Percentiles rank a stretch among this genome's conserved stretches.
phyloP scores from a whole-genome alignment of 1,140 invertebrate species.

The Octopus bimaculoides region DNA sequence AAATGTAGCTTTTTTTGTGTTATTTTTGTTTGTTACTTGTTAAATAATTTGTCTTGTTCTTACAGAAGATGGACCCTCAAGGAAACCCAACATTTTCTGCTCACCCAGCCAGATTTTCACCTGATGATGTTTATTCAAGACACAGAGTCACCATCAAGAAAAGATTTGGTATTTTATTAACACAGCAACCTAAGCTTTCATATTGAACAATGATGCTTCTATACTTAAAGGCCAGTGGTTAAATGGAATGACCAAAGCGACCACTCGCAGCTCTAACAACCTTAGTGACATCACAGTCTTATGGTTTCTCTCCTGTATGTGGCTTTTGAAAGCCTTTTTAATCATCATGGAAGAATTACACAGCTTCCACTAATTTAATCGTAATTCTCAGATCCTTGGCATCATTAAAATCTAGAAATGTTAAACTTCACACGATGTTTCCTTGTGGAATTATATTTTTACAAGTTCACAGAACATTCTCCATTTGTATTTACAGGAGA shows the following conservation, averaged over 20 bases:
- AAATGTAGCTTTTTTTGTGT: too few relatives aligned
- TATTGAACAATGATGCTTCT: slow-evolving; percentile 26
- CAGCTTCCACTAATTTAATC: too few relatives aligned
- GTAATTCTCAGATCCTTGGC: too few relatives aligned
- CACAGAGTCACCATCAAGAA: slow-evolving; percentile 88
- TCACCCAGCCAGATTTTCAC: slow-evolving; percentile 92
- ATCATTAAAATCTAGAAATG: too few relatives aligned
- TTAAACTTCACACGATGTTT: too few relatives aligned
- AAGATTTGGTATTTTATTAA: slow-evolving; percentile 78
- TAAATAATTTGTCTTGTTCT: slow-evolving; percentile 14
- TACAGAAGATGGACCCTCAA: slow-evolving; percentile 57
- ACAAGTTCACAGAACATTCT: background rate
- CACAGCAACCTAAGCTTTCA: slow-evolving; percentile 74
- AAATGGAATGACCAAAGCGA: too few relatives aligned
- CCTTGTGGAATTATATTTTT: background rate
- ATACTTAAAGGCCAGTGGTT: too few relatives aligned
- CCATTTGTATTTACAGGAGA: background rate
- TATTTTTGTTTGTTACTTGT: background rate
- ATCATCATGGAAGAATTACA: too few relatives aligned
- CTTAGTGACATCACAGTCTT: too few relatives aligned
- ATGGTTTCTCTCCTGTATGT: too few relatives aligned
- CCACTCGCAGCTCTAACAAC: too few relatives aligned
- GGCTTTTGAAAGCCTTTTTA: too few relatives aligned
- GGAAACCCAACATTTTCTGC: slow-evolving; percentile 67
- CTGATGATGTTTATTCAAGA: slow-evolving; percentile 91